These are phyloP conservation scores for Pseudococcus jackbeardsleyi DNA, from an alignment of 2,888 invertebrate species.

Conservation along the genomic window DNA sequence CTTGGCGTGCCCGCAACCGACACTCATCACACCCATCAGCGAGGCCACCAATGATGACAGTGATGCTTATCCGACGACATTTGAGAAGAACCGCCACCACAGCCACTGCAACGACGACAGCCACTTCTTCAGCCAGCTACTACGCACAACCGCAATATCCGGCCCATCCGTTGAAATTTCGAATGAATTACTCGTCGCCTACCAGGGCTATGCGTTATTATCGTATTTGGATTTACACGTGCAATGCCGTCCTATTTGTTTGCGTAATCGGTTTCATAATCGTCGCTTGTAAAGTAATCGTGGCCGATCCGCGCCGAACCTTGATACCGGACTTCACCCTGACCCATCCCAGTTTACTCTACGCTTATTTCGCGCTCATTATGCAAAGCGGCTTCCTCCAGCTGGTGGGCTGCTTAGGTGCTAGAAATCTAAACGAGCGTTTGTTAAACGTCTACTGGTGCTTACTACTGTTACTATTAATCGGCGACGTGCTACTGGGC, in stretches of 20 bases:
- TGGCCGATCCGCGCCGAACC: conserved; percentile 79
- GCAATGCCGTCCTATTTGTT: conserved; percentile 88
- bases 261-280: conserved; percentile 78
- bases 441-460: conserved; percentile 89
- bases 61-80: conserved; percentile 67
- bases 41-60: conserved; percentile 66
- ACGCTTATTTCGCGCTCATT: conserved; percentile 85
- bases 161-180: conserved; percentile 64
- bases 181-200: conserved; percentile 68
- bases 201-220: conserved; percentile 80
- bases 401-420: conserved; percentile 85
- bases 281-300: conserved; percentile 68
- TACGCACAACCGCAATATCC: conserved; percentile 69
- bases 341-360: conserved; percentile 85
- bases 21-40: conserved; percentile 60
- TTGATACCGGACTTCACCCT: conserved; percentile 82
- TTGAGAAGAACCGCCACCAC: conserved; percentile 67
- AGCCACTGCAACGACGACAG: conserved; percentile 73
- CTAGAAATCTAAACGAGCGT: conserved; percentile 83
- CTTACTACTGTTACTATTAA: conserved; percentile 81
- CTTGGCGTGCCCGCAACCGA: conserved; percentile 53
- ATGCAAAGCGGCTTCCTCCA: conserved; percentile 80
- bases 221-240: conserved; percentile 93
- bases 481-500: conserved; percentile 87
- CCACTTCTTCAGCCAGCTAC: conserved; percentile 71